These are phyloP conservation scores for Pinctada fucata DNA, from an alignment of 2,888 invertebrate species.

Conservation along the genomic window DNA sequence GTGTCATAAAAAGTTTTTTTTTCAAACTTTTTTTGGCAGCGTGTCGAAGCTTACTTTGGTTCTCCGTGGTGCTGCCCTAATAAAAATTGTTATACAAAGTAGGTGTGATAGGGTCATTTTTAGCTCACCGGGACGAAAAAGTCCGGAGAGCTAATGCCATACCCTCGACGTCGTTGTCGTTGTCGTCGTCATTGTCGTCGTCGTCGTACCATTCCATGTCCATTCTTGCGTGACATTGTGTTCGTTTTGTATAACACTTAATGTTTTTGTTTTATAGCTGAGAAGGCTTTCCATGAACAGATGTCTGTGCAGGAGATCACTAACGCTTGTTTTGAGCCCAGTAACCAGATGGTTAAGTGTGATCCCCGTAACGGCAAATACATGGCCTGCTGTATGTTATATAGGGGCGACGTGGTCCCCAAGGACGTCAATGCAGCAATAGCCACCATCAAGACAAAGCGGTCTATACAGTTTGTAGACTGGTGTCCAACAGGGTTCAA, in stretches of 20 bases:
- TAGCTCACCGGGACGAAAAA: too few species aligned
- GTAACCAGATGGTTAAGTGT: constrained; percentile 76
- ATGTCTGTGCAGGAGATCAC: constrained; percentile 71
- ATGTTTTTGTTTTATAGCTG: constrained; percentile 79
- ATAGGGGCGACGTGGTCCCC: constrained; percentile 75
- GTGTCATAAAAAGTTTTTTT: too few species aligned
- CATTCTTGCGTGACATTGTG: too few species aligned
- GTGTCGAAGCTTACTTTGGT: too few species aligned
- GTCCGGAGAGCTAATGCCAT: too few species aligned
- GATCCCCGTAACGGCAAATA: constrained; percentile 77
- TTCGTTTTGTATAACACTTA: neutral
- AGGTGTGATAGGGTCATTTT: too few species aligned
- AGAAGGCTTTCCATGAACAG: constrained; percentile 96
- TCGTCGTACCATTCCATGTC: too few species aligned
- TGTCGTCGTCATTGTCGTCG: too few species aligned
- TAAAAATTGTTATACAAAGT: too few species aligned
- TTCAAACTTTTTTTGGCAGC: too few species aligned
- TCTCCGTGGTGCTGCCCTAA: too few species aligned
- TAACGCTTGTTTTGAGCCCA: constrained; percentile 72
- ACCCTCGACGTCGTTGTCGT: too few species aligned
- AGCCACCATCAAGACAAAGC: constrained; percentile 92
- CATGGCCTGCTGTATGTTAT: constrained; percentile 78
- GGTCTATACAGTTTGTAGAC: constrained; percentile 82
- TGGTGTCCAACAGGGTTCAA: constrained; percentile 84
- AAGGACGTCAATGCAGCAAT: constrained; percentile 75